Conservation (phyloP, 2,888 invertebrate species). For the Selenia dentaria region DNA sequence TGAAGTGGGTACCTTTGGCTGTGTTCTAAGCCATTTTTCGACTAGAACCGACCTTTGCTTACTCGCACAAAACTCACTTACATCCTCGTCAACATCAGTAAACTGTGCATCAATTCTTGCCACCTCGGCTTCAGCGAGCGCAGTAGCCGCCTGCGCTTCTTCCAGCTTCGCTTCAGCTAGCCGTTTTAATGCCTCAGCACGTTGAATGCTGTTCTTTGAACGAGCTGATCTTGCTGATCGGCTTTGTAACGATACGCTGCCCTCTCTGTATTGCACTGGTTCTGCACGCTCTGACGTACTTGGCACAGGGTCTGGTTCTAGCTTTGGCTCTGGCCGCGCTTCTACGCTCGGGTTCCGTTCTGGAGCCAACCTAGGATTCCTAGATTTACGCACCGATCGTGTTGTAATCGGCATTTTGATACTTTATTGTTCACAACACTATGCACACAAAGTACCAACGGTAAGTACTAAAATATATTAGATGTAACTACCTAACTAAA, state of each 20-base stretch:
- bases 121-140: not conserved
- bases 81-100: not conserved
- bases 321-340: no score
- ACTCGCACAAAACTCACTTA: not conserved
- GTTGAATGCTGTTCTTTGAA: not conserved
- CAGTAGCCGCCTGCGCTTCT: not conserved
- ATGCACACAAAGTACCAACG: no score
- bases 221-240: not conserved
- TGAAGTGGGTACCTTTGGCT: not conserved
- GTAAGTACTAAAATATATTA: no score
- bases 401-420: no score
- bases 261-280: not conserved
- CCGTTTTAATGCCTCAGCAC: not conserved
- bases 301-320: no score
- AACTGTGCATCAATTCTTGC: not conserved
- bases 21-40: not conserved
- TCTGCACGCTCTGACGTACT: no score
- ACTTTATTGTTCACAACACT: no score
- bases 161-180: not conserved
- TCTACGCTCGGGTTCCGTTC: no score
- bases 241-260: not conserved
- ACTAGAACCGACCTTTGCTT: not conserved
- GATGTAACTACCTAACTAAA: no score
- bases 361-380: no score
- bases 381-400: no score